A percentile compares a stretch with the other conserved stretches of the same genome.
Conservation (phyloP, 2,113 vertebrate species). For the Caranx melampygus region DNA sequence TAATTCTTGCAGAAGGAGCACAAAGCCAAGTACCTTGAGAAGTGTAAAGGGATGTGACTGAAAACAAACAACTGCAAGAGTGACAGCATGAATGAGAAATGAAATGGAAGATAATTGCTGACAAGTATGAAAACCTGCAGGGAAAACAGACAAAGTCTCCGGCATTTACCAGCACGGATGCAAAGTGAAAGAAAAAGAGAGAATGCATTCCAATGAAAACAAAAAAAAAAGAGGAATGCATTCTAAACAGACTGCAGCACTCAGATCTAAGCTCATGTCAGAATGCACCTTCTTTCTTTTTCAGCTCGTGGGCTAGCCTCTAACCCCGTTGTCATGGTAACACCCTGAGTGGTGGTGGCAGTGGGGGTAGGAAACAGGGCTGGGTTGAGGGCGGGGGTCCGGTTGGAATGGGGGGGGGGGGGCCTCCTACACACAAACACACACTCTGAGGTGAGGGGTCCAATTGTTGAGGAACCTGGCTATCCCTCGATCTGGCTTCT, state of each 20-base stretch:
- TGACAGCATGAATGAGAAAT: conserved; percentile 31
- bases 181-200: conserved; percentile 6
- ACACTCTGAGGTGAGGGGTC: conserved; percentile 54
- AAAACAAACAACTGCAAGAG: conserved; percentile 34
- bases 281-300: conserved; percentile 64
- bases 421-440: conserved; percentile 29
- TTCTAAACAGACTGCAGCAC: conserved; percentile 41
- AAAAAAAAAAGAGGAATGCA: conserved; percentile 40
- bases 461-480: conserved; percentile 40
- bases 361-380: conserved; percentile 5
- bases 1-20: conserved; percentile 27
- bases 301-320: conserved; percentile 58
- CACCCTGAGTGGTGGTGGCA: conserved; percentile 38
- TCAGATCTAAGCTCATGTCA: conserved; percentile 59
- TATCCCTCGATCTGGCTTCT: conserved; percentile 56
- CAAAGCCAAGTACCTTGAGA: conserved; percentile 29
- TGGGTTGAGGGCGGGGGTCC: not conserved
- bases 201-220: conserved; percentile 10
- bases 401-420: not conserved
- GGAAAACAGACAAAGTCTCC: conserved; percentile 16
- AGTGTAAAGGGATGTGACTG: conserved; percentile 13
- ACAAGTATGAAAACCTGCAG: conserved; percentile 46
- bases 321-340: conserved; percentile 73
- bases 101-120: conserved; percentile 52
- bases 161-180: conserved; percentile 36